Conservation (phyloP, 2,888 invertebrate genomes). For the Stenodema calcarata region DNA sequence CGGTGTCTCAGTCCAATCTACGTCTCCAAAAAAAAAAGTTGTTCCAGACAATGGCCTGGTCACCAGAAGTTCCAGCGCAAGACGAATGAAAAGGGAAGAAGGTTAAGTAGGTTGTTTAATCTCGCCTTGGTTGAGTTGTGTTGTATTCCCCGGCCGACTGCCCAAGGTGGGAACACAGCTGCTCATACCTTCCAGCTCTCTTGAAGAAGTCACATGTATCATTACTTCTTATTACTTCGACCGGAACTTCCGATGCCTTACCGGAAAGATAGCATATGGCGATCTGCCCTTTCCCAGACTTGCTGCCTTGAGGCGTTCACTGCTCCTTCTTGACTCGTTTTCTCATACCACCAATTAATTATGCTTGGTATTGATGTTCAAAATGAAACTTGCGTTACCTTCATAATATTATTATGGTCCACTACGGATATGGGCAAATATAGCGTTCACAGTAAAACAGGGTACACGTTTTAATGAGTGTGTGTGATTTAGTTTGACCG, state of each 20-base stretch:
- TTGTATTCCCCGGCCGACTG: conserved; percentile 47
- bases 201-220: conserved; percentile 46
- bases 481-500: no score
- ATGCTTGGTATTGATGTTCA: no score
- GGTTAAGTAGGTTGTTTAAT: conserved; percentile 34
- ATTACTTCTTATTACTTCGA: conserved; percentile 43
- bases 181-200: not conserved
- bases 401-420: no score
- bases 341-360: not conserved
- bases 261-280: conserved; percentile 44
- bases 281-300: conserved; percentile 4
- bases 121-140: conserved; percentile 37
- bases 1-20: not conserved
- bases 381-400: no score
- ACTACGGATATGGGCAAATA: no score
- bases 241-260: conserved; percentile 46
- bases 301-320: not conserved
- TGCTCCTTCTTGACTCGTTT: not conserved
- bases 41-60: not conserved
- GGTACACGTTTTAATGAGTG: no score
- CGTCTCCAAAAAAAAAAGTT: not conserved
- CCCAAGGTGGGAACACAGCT: conserved; percentile 50
- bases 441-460: no score
- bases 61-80: not conserved
- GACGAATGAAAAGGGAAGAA: not conserved